A percentile compares a stretch with the other conserved stretches of the same genome.
Conservation (phyloP, 2,888 invertebrate species). For the Muschampia plurimacula region DNA sequence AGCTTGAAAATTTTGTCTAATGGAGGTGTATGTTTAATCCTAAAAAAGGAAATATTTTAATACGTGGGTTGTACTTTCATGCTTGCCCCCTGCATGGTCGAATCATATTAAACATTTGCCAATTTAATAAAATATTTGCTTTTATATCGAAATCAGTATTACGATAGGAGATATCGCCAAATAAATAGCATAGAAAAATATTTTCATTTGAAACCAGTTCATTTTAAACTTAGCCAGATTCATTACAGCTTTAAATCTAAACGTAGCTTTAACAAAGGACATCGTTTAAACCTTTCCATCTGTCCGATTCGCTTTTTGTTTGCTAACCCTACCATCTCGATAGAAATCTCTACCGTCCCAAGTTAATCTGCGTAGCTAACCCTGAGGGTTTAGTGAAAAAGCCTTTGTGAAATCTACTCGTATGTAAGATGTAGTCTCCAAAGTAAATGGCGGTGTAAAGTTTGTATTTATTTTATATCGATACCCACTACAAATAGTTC, state of each 20-base stretch:
- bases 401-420: slow-evolving; percentile 3
- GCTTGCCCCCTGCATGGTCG: too few species aligned
- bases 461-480: not conserved
- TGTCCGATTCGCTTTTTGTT: slow-evolving; percentile 3
- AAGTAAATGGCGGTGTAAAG: not conserved
- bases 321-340: not conserved
- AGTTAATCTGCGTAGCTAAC: slow-evolving; percentile 7
- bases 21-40: too few species aligned
- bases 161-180: too few species aligned
- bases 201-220: not conserved
- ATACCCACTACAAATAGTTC: not conserved
- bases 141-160: too few species aligned
- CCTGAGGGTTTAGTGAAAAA: not conserved
- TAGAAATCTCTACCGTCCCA: slow-evolving; percentile 3
- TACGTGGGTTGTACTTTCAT: too few species aligned
- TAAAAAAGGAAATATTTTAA: too few species aligned
- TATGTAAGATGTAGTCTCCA: not conserved
- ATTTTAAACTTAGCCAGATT: not conserved
- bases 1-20: too few species aligned
- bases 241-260: slow-evolving; percentile 6
- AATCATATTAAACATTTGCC: too few species aligned
- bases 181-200: not conserved
- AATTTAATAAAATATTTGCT: too few species aligned
- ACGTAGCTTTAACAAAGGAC: not conserved
- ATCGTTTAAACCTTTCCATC: not conserved